phyloP scores from a whole-genome alignment of 2,888 invertebrate genomes.

The Liposcelis brunnea region DNA sequence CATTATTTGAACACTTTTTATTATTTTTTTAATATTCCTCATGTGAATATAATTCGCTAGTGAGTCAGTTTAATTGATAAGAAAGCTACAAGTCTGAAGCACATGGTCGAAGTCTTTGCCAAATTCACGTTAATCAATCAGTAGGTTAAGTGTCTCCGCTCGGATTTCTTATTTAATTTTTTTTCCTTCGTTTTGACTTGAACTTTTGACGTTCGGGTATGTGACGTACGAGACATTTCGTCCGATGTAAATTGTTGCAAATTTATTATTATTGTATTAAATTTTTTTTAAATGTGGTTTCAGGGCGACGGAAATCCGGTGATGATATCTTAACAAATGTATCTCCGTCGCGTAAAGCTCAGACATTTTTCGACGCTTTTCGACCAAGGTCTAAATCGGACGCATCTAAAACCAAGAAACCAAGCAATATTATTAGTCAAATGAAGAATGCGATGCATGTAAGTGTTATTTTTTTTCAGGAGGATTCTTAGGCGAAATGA shows the following conservation, averaged over 20 bases:
- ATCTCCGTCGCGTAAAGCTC: slow-evolving; percentile 14
- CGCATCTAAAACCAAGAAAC: slow-evolving; percentile 36
- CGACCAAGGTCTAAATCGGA: slow-evolving; percentile 60
- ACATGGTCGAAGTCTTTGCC: no score
- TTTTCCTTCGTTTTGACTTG: not conserved
- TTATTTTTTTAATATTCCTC: no score
- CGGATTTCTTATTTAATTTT: slow-evolving; percentile 8
- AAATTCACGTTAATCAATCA: no score
- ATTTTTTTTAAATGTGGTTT: not conserved
- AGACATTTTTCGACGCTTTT: slow-evolving; percentile 58
- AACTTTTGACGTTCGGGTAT: slow-evolving; percentile 29
- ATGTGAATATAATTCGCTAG: no score
- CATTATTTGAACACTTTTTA: no score
- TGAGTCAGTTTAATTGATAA: no score
- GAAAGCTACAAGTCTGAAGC: no score
- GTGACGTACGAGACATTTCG: no score
- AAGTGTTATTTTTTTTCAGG: slow-evolving; percentile 16
- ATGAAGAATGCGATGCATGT: slow-evolving; percentile 73
- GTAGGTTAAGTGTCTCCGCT: no score
- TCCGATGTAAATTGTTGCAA: no score
- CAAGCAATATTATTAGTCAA: slow-evolving; percentile 56
- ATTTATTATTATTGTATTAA: no score
- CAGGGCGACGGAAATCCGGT: slow-evolving; percentile 23
- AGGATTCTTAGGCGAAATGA: not conserved
- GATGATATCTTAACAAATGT: slow-evolving; percentile 20